Evolutionary conservation across 2,888 invertebrate genomes (phyloP).

Genomic region (Drosophila rubida): DNA sequence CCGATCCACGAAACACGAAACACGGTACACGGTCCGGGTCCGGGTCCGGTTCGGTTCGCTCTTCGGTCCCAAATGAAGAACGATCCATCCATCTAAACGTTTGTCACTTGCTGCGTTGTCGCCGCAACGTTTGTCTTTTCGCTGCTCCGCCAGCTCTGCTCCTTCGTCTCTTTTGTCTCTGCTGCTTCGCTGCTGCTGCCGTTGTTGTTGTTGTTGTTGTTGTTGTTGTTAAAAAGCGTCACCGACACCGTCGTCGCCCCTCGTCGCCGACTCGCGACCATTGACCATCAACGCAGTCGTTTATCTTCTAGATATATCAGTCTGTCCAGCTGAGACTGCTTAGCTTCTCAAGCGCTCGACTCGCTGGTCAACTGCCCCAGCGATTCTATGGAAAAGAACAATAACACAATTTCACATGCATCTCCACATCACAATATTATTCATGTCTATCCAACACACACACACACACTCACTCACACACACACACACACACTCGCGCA

Average conservation of each 20-base stretch:
- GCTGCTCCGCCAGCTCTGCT: constrained; percentile 67
- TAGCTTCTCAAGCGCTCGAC: constrained; percentile 21
- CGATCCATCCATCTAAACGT: constrained; percentile 79
- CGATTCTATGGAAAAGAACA: constrained; percentile 52
- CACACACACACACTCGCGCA: neutral
- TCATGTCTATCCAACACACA: neutral
- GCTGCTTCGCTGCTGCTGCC: constrained; percentile 10
- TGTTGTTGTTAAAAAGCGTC: constrained; percentile 42
- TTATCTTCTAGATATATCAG: constrained; percentile 66
- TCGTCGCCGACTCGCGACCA: constrained; percentile 6
- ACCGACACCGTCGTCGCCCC: constrained; percentile 34
- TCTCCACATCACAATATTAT: constrained; percentile 6
- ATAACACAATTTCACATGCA: constrained; percentile 47
- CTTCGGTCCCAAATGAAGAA: constrained; percentile 60
- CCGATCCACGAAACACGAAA: constrained; percentile 9
- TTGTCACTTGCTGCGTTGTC: constrained; percentile 77
- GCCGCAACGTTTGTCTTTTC: constrained; percentile 76
- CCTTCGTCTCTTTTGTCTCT: constrained; percentile 64
- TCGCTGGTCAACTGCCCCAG: constrained; percentile 16
- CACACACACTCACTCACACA: neutral
- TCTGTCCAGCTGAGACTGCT: constrained; percentile 51
- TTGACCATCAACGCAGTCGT: constrained; percentile 62
- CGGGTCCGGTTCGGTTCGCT: constrained; percentile 28
- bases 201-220: constrained; percentile 27
- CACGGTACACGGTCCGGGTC: neutral